phyloP scores from a whole-genome alignment of 2,888 invertebrate species.

The Iselma pallidipennis region DNA sequence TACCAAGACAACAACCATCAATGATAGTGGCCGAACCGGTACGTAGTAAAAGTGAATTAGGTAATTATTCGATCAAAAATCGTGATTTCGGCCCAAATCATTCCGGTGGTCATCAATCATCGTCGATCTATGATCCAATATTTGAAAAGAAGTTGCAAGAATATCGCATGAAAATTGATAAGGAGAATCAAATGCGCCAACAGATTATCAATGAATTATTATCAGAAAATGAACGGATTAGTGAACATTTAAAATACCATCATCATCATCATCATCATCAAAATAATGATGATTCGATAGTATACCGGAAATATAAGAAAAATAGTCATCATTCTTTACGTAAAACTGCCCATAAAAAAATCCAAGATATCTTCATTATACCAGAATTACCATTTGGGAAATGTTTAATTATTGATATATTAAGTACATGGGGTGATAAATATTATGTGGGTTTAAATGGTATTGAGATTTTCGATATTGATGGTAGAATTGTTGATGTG shows the following conservation, averaged over 20 bases:
- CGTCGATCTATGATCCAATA: conserved; percentile 20
- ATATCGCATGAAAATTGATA: conserved; percentile 46
- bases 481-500: conserved; percentile 63
- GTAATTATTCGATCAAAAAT: conserved; percentile 37
- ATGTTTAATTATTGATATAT: conserved; percentile 68
- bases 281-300: conserved; percentile 19
- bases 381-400: conserved; percentile 76
- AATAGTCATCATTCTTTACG: conserved; percentile 31
- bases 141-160: conserved; percentile 38
- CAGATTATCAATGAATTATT: conserved; percentile 49
- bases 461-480: conserved; percentile 71
- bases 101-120: no score
- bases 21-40: conserved; percentile 19
- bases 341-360: conserved; percentile 17
- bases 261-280: no score
- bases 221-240: conserved; percentile 44
- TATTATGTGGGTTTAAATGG: conserved; percentile 80
- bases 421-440: conserved; percentile 79
- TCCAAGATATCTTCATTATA: conserved; percentile 62
- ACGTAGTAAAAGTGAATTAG: conserved; percentile 45
- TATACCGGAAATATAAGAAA: conserved; percentile 2
- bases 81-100: no score
- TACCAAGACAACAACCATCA: no score
- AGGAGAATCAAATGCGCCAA: conserved; percentile 47
- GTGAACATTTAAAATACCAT: conserved; percentile 11